Percentiles rank a stretch among this genome's conserved stretches.
phyloP scores from a whole-genome alignment of 2,113 vertebrate genomes.

The Tachycineta bicolor region DNA sequence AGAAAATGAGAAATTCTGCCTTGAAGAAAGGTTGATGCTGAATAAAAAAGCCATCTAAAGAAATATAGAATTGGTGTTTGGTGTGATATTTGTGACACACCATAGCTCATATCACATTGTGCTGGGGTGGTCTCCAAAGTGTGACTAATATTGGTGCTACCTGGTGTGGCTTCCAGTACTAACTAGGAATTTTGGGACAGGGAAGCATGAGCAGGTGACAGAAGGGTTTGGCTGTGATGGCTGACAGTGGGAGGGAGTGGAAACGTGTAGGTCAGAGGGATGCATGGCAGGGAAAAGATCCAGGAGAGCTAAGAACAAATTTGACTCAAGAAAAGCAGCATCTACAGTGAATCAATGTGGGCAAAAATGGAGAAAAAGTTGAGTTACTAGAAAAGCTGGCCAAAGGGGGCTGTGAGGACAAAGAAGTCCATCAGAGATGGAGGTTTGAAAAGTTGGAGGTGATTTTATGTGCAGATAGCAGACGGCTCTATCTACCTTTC shows the following conservation, averaged over 20 bases:
- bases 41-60: background rate
- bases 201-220: background rate
- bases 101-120: background rate
- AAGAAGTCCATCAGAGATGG: background rate
- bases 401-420: background rate
- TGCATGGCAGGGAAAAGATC: background rate
- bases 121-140: background rate
- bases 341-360: background rate
- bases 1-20: background rate
- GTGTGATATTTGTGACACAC: background rate
- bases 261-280: background rate
- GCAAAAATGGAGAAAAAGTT: background rate
- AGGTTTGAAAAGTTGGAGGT: background rate
- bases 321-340: background rate
- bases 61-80: accelerated
- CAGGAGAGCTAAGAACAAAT: background rate
- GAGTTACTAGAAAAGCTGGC: background rate
- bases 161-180: background rate
- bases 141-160: background rate
- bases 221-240: background rate
- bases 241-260: background rate
- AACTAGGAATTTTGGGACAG: background rate
- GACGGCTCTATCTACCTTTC: background rate
- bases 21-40: background rate
- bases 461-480: background rate